Percentiles rank a stretch among this genome's conserved stretches.
These are phyloP conservation scores for Percina caprodes DNA, from an alignment of 2,113 vertebrate species.

Conservation along the genomic window DNA sequence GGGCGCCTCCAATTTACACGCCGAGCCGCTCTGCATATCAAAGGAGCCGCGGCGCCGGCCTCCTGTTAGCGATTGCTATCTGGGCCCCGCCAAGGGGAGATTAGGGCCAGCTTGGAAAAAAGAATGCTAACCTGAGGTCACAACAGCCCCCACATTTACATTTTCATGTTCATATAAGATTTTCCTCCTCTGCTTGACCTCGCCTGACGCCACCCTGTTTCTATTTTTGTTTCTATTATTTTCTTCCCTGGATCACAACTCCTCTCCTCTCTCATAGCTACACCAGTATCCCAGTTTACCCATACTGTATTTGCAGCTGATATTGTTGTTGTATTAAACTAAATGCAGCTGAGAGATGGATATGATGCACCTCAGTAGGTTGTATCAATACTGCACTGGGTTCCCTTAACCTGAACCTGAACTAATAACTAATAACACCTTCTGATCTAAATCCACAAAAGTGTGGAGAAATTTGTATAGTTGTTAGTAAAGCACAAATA, in stretches of 20 bases:
- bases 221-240: constrained; percentile 1
- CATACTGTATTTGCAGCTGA: not conserved
- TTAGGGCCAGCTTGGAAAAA: constrained; percentile 82
- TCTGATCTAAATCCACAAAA: not conserved
- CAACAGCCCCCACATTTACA: constrained; percentile 75
- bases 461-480: not conserved
- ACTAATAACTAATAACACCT: not conserved
- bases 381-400: constrained; percentile 6
- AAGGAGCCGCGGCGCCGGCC: constrained; percentile 82
- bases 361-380: constrained; percentile 1
- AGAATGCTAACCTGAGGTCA: constrained; percentile 64
- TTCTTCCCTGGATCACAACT: not conserved
- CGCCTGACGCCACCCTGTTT: constrained; percentile 31
- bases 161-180: constrained; percentile 88
- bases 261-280: not conserved
- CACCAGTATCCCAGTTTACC: not conserved
- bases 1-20: constrained; percentile 86
- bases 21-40: constrained; percentile 89
- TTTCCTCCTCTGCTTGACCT: constrained; percentile 52
- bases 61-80: constrained; percentile 89
- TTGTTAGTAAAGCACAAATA: not conserved
- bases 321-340: not conserved
- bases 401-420: not conserved
- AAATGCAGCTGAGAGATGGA: not conserved
- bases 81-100: constrained; percentile 83